Percentiles rank a stretch among this genome's conserved stretches.
Evolutionary conservation across 30 jellyfish, hydroid and myxozoan species (phyloP).

Genomic region (Chironex yamaguchii): DNA sequence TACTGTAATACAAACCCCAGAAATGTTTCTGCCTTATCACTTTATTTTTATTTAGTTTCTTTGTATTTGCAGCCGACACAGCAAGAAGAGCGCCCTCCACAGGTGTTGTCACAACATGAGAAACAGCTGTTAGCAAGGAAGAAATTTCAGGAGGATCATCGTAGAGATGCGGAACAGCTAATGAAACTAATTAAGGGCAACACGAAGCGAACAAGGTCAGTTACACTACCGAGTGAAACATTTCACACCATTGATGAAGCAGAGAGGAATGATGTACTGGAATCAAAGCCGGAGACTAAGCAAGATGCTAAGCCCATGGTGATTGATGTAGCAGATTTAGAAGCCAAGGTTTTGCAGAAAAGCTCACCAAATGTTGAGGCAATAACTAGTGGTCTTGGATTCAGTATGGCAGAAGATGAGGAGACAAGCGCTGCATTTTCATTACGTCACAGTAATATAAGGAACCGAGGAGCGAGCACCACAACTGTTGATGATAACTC

Average conservation of each 20-base stretch:
- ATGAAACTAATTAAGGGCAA: not conserved
- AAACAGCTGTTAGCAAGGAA: not conserved
- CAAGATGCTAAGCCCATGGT: slow-evolving; percentile 4
- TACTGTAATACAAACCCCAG: no score
- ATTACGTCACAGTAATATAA: no score
- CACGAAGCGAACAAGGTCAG: not conserved
- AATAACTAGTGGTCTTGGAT: not conserved
- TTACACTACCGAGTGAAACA: not conserved
- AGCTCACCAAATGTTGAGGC: not conserved
- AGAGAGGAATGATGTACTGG: not conserved
- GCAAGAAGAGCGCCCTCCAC: not conserved
- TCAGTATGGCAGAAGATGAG: no score
- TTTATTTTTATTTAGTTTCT: no score
- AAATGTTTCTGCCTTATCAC: no score
- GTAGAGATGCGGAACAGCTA: not conserved
- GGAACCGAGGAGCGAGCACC: no score
- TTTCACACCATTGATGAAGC: not conserved
- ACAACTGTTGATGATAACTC: no score
- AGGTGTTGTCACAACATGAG: not conserved
- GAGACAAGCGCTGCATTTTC: no score
- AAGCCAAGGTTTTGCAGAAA: slow-evolving; percentile 54
- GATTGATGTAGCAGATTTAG: slow-evolving; percentile 67
- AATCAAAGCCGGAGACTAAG: not conserved
- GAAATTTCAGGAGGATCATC: not conserved
- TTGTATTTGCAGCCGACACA: no score